Percentiles rank a stretch among this genome's conserved stretches.
Evolutionary conservation across 2,888 invertebrate species (phyloP).

Genomic region (Mimas tiliae): DNA sequence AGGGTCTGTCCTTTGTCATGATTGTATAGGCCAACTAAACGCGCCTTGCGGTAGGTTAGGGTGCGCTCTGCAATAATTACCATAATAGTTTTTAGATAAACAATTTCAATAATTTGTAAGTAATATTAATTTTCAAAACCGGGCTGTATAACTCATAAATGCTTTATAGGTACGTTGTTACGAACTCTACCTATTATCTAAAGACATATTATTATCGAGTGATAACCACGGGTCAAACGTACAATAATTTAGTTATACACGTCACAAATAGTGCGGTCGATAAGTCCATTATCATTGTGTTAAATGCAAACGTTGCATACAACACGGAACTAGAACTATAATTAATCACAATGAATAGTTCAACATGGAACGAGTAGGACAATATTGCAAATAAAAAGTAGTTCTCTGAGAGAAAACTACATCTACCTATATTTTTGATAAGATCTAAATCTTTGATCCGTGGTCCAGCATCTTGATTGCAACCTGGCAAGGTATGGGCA

Average conservation of each 20-base stretch:
- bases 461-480: too few species aligned
- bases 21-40: slow-evolving; percentile 31
- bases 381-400: too few species aligned
- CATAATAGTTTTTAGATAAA: neutral
- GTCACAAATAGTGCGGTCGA: neutral
- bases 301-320: slow-evolving; percentile 14
- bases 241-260: slow-evolving; percentile 6
- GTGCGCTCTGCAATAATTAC: neutral
- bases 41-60: slow-evolving; percentile 43
- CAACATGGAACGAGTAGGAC: too few species aligned
- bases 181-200: neutral
- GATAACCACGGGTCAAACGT: slow-evolving; percentile 20
- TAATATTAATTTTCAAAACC: neutral
- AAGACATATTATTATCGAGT: slow-evolving; percentile 8
- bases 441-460: too few species aligned
- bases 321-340: slow-evolving; percentile 9
- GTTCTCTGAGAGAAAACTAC: too few species aligned
- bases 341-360: neutral
- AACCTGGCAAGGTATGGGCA: too few species aligned
- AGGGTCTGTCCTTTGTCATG: slow-evolving; percentile 18
- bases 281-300: slow-evolving; percentile 6
- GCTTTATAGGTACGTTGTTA: neutral
- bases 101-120: neutral
- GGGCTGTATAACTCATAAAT: neutral
- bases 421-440: too few species aligned